These are phyloP conservation scores for Python bivittatus DNA, from an alignment of 2,113 vertebrate species.

Conservation along the genomic window DNA sequence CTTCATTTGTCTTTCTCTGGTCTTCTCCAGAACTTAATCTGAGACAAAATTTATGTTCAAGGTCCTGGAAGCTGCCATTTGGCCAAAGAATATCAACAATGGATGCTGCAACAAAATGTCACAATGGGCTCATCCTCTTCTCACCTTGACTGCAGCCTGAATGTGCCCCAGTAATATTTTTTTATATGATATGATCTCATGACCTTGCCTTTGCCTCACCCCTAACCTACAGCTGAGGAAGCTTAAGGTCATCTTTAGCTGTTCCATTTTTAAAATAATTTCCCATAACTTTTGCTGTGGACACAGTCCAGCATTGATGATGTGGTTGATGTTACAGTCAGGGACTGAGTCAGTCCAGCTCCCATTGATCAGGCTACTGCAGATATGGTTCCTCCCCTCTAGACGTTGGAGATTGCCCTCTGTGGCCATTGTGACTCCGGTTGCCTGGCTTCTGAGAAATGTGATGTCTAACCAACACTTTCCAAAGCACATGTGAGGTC, in stretches of 20 bases:
- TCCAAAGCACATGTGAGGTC: neutral
- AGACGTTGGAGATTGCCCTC: neutral
- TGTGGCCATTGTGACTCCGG: neutral
- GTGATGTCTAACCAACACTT: neutral
- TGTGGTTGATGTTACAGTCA: neutral
- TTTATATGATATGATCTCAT: neutral
- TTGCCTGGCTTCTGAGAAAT: neutral
- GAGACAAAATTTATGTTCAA: neutral
- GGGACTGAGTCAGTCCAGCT: neutral
- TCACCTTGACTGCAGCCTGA: neutral
- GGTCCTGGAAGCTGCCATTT: neutral
- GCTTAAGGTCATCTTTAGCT: neutral
- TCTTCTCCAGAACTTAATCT: neutral
- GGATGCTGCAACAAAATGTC: neutral
- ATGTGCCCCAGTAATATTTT: neutral
- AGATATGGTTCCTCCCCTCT: neutral
- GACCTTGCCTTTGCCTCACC: neutral
- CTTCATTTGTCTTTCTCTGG: neutral
- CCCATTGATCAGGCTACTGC: neutral
- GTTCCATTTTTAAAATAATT: neutral
- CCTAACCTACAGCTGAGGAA: neutral
- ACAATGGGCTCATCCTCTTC: neutral
- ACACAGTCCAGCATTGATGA: neutral
- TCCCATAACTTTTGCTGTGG: neutral
- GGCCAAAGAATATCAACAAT: neutral